Conservation (phyloP, 2,113 vertebrate genomes). For the Anarhynchus alexandrinus region DNA sequence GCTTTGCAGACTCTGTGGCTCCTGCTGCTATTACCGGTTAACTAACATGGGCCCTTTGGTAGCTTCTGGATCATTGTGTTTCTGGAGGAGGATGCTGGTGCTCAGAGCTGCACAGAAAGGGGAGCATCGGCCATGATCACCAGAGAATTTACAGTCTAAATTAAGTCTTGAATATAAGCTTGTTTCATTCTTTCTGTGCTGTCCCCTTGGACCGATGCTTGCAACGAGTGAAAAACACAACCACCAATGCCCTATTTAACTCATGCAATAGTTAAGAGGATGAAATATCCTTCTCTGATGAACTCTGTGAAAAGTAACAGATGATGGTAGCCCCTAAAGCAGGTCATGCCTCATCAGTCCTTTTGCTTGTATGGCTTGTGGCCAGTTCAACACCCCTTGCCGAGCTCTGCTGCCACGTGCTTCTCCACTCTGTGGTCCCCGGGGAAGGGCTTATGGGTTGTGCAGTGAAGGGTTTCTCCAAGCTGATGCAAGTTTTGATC, state of each 20-base stretch:
- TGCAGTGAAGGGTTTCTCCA: background rate
- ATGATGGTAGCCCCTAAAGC: background rate
- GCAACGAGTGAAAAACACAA: background rate
- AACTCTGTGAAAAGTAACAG: background rate
- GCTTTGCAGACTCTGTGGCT: background rate
- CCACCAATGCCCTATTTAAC: background rate
- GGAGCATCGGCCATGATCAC: background rate
- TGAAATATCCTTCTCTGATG: background rate
- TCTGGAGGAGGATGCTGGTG: background rate
- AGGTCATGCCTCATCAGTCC: background rate
- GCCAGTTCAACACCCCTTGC: background rate
- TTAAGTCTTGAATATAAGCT: background rate
- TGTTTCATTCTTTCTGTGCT: background rate
- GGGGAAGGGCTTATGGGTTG: background rate
- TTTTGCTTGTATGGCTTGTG: background rate
- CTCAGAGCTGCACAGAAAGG: background rate
- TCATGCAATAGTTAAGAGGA: background rate
- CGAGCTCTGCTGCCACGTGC: background rate
- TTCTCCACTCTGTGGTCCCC: background rate
- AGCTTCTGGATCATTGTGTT: background rate
- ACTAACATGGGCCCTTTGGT: rapidly evolving
- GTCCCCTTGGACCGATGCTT: background rate
- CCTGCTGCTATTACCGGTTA: background rate
- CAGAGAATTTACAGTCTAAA: background rate
- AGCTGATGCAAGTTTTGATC: background rate